Evolutionary conservation across 2,888 invertebrate genomes (phyloP), one percentile per base, ranked within the genome.

Genomic region (Eueremaeus valkanovi): DNA sequence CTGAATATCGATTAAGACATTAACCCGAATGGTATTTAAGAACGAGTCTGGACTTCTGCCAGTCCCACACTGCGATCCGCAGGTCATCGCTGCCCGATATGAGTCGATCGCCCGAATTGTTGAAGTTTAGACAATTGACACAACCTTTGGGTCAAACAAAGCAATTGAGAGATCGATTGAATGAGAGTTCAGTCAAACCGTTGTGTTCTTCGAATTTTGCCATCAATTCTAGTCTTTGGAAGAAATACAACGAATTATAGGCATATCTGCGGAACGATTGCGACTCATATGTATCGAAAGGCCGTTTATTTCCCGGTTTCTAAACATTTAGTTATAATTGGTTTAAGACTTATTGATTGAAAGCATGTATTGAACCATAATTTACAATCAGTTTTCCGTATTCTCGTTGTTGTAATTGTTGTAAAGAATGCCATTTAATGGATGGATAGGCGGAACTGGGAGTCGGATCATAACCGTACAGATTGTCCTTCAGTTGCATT

Each of bases 11-110:
- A 63, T 16, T 51, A 18, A 42, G 18, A 45, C 18, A 68, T 75
- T 78, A 74, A 85, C 86, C 83, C 94, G 93, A 84, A 95, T 95
- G 74, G 96, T 92, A 82, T 96, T 95, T 49, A 86, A 84, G 21
- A 91, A 88, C 95, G 95, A 96, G 82, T 96, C 91, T 16, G 1
- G 36, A 3, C 40, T 24, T 36, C 33, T 68, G 68, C 96, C 96
- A 68, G 24, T 68, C 68, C 68, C 68, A 96, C 13, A 97, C 85
- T 16, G 91, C 88, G 8, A 95, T 89, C 77, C 88, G 87, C 72
- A 90, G 88, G 85, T 97, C 96, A 85, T 97, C 96, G 0, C 95
- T 94, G 0, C 94, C 95, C 79, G 93, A 93, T 3, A 91, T 93
- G 77, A 96, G 84, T 63, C 92, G 85, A 61, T 89, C 87, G 2